A percentile compares a stretch with the other conserved stretches of the same genome.
Conservation (phyloP, 2,113 vertebrate species). For the Callospermophilus lateralis region DNA sequence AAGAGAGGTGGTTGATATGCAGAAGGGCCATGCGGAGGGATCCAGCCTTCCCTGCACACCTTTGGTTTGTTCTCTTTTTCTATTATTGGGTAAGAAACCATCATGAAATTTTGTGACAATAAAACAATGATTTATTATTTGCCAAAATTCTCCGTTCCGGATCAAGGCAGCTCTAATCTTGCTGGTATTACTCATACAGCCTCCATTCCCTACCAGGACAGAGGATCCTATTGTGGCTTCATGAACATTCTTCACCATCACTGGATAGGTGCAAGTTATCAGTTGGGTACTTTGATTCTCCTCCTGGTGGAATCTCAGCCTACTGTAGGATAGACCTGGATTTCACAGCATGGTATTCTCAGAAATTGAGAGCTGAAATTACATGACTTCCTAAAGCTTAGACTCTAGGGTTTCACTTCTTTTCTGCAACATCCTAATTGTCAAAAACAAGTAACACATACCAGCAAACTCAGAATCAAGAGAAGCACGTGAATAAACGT, state of each 20-base stretch:
- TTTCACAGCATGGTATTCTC: neutral
- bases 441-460: neutral
- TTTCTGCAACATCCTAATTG: neutral
- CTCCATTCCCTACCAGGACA: accelerated
- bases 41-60: neutral
- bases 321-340: neutral
- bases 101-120: neutral
- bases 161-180: neutral
- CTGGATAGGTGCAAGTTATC: neutral
- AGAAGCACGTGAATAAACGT: neutral
- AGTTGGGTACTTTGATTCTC: neutral
- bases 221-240: neutral
- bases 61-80: neutral
- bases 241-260: neutral
- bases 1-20: neutral
- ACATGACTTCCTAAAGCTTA: neutral
- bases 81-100: neutral
- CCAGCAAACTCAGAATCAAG: neutral
- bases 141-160: neutral
- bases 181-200: neutral
- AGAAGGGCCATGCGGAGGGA: neutral
- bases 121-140: neutral
- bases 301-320: neutral
- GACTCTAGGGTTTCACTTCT: neutral
- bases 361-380: neutral